Evolutionary conservation across 2,888 invertebrate species (phyloP), one percentile per base, ranked within the genome.

Genomic region (Linnaemya tessellans): DNA sequence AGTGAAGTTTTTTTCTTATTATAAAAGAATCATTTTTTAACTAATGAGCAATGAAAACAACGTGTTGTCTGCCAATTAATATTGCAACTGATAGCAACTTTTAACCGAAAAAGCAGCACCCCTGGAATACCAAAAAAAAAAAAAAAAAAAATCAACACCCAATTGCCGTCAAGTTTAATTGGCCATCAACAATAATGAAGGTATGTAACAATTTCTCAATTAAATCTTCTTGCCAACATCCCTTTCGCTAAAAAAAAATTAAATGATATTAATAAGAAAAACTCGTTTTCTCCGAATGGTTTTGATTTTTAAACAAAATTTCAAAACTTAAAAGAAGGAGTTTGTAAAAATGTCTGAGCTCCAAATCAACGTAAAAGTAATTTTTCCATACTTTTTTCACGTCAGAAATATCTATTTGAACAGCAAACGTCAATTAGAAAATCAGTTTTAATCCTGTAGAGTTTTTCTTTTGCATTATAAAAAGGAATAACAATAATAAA

Each of bases 11-110:
- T n/a, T n/a, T 54, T 0, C 20, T 62, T 20, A 22, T 30, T 11
- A 54, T 73, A 22, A 70, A 81, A 84, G n/a, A 81, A 81, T 89
- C 87, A 88, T 89, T 89, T 71, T 89, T 89, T 71, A 87, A 88
- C 90, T 91, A 91, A 91, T 91, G 91, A 91, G 91, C 91, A 91
- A 91, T 91, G 91, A 91, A 91, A 91, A 90, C 90, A 91, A 91
- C 90, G 91, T 91, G 91, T 91, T 91, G 90, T 86, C 87, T 86
- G 87, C 80, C 83, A 84, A 84, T 84, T 84, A 81, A 84, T 87
- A 77, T 78, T 83, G 82, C 81, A 82, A 77, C 70, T 81, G 87
- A 86, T 86, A 86, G 51, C 22, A 65, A 25, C 25, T 49, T 65
- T 51, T 49, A 54, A 62, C 62, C 1, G 41, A 3, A 49, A 46